A percentile compares a stretch with the other conserved stretches of the same genome.
Evolutionary conservation across 2,113 vertebrate species (phyloP).

Genomic region (Gavia stellata): DNA sequence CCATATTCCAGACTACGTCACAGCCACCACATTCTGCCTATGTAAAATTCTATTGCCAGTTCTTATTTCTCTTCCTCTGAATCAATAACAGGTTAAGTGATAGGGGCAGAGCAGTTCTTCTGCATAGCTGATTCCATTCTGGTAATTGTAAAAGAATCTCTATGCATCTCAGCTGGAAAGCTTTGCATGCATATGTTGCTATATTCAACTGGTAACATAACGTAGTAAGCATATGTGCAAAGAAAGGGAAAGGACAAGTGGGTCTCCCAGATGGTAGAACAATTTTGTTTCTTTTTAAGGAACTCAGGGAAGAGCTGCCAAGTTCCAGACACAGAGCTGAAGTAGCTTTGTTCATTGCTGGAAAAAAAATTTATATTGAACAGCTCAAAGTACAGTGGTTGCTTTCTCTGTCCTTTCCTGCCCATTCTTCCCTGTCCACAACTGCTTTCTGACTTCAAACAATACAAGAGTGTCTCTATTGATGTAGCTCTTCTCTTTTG

Average conservation of each 20-base stretch:
- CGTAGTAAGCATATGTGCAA: neutral
- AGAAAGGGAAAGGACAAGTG: slow-evolving; percentile 11
- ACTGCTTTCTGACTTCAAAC: neutral
- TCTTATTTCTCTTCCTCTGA: neutral
- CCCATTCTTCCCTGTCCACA: neutral
- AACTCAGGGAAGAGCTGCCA: slow-evolving; percentile 7
- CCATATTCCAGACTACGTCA: neutral
- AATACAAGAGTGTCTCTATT: neutral
- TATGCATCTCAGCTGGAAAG: neutral
- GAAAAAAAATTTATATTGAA: neutral
- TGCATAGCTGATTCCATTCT: neutral
- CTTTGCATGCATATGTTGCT: neutral
- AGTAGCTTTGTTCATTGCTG: neutral
- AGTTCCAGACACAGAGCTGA: slow-evolving; percentile 23
- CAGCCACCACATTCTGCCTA: neutral
- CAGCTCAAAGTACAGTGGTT: neutral
- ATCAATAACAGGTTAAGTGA: neutral
- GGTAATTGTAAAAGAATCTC: neutral
- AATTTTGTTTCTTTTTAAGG: slow-evolving; percentile 27
- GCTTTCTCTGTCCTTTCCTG: neutral
- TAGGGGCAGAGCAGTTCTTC: neutral
- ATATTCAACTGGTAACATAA: neutral
- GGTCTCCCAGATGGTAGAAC: slow-evolving; percentile 31
- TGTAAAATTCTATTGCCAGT: neutral
- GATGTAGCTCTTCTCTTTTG: neutral